A percentile compares a stretch with the other conserved stretches of the same genome.
Conservation (phyloP, 2,888 invertebrate genomes). For the Drosophila dives region DNA sequence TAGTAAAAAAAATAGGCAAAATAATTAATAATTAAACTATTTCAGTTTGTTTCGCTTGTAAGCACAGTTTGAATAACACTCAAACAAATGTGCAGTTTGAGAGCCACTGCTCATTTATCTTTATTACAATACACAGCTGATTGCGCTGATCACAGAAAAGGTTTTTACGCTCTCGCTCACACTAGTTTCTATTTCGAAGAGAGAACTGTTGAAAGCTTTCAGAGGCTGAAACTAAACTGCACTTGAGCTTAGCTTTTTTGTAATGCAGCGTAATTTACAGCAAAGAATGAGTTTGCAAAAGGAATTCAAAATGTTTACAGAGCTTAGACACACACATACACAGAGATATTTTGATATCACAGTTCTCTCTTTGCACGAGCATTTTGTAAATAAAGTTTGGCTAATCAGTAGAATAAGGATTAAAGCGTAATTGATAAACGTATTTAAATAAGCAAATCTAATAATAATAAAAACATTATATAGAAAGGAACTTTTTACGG, state of each 20-base stretch:
- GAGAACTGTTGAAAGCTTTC: slow-evolving; percentile 10
- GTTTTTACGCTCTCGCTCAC: not conserved
- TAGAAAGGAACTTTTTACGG: slow-evolving; percentile 78
- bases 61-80: not conserved
- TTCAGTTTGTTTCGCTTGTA: not conserved
- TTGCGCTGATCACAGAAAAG: slow-evolving; percentile 1
- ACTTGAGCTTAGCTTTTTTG: slow-evolving; percentile 69
- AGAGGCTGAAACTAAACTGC: slow-evolving; percentile 41
- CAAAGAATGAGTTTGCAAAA: slow-evolving; percentile 14
- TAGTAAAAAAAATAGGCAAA: not conserved
- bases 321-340: not conserved
- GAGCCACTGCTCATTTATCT: not conserved
- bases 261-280: slow-evolving; percentile 39
- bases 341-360: not conserved
- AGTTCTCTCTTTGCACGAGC: not conserved
- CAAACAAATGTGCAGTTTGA: not conserved
- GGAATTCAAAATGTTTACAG: slow-evolving; percentile 8
- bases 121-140: not conserved
- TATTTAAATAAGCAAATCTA: slow-evolving; percentile 22
- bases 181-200: not conserved
- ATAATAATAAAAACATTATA: slow-evolving; percentile 49
- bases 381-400: slow-evolving; percentile 46
- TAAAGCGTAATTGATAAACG: slow-evolving; percentile 4
- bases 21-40: not conserved
- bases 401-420: slow-evolving; percentile 10